Evolutionary conservation across 2,797 vertebrate genomes (phyloP).

Genomic region (Lates japonicus): DNA sequence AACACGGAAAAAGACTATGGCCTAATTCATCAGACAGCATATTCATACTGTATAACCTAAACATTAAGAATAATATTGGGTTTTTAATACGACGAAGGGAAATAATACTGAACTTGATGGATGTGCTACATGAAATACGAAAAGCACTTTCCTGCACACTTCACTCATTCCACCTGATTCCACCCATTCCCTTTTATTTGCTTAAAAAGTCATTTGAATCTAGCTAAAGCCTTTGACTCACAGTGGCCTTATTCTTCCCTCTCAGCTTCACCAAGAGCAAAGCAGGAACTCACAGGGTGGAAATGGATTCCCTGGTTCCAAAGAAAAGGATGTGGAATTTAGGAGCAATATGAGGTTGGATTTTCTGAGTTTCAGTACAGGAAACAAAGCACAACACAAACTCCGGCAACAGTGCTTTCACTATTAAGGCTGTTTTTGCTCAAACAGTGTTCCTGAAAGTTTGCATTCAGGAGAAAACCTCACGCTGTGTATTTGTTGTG

Average conservation of each 20-base stretch:
- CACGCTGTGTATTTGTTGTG: conserved; percentile 8
- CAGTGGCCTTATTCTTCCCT: conserved; percentile 68
- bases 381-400: conserved; percentile 61
- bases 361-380: conserved; percentile 58
- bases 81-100: neutral
- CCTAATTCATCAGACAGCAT: conserved; percentile 23
- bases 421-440: conserved; percentile 2
- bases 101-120: neutral
- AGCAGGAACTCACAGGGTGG: conserved; percentile 74
- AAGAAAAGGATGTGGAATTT: conserved; percentile 79
- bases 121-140: conserved; percentile 10
- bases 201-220: conserved; percentile 58
- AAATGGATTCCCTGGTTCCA: conserved; percentile 77
- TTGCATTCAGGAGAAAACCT: conserved; percentile 27
- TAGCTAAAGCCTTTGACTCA: conserved; percentile 48
- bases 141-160: conserved; percentile 7
- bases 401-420: conserved; percentile 31
- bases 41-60: conserved; percentile 1
- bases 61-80: conserved; percentile 1
- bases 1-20: conserved; percentile 61
- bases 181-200: conserved; percentile 20
- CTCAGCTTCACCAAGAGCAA: conserved; percentile 40
- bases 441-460: neutral
- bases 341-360: conserved; percentile 61
- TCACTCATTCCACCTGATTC: conserved; percentile 45